Conservation (phyloP, 2,113 vertebrate genomes). For the Fregata magnificens region DNA sequence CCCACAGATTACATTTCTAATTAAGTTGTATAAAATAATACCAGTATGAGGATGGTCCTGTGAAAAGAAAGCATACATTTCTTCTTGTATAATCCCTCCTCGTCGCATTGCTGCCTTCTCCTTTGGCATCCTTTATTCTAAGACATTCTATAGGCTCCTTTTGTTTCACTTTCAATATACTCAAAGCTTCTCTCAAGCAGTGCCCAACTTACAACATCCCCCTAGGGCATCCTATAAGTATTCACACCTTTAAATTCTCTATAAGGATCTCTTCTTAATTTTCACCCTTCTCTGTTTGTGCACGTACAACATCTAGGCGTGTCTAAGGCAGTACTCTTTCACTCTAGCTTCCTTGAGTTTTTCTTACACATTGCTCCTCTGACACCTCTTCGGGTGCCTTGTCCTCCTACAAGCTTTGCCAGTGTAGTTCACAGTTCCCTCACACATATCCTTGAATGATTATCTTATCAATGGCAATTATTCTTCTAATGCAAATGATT, state of each 20-base stretch:
- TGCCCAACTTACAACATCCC: not conserved
- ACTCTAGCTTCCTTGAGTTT: not conserved
- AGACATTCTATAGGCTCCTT: not conserved
- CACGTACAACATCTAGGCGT: not conserved
- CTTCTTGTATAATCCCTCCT: not conserved
- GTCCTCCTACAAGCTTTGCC: not conserved
- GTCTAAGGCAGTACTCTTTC: not conserved
- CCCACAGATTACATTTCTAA: not conserved
- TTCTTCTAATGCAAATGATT: not conserved
- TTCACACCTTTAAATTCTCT: not conserved
- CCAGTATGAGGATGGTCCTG: not conserved
- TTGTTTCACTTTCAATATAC: not conserved
- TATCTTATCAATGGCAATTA: not conserved
- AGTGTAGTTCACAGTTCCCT: not conserved
- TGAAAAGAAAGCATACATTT: not conserved
- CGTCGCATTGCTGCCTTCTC: not conserved
- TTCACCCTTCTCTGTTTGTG: not conserved
- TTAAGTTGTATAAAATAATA: not conserved
- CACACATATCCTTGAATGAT: not conserved
- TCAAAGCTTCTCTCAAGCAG: not conserved
- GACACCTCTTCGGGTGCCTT: not conserved
- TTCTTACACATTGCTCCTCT: not conserved
- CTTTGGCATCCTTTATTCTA: not conserved
- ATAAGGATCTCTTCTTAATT: not conserved
- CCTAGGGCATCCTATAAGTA: not conserved